A percentile compares a stretch with the other conserved stretches of the same genome.
phyloP scores from a whole-genome alignment of 2,797 vertebrate species.

The Nannoperca australis region DNA sequence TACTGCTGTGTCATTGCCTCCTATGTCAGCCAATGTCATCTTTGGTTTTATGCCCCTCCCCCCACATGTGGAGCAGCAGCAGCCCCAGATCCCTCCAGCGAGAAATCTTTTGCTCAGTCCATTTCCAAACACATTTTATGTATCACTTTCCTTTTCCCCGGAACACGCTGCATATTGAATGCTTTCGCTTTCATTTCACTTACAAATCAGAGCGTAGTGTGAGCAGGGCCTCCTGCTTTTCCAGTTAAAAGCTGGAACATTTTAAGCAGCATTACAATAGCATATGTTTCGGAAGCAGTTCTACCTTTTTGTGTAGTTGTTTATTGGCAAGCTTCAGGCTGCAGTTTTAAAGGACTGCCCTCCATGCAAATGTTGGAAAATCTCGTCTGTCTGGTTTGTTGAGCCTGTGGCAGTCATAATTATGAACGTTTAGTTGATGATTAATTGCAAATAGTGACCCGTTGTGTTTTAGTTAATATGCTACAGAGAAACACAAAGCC shows the following conservation, averaged over 20 bases:
- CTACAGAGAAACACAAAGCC: background rate
- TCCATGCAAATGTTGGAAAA: background rate
- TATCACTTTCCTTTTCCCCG: constrained; percentile 13
- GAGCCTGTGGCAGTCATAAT: background rate
- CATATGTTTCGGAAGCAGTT: background rate
- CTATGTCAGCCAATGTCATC: background rate
- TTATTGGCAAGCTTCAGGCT: constrained; percentile 3
- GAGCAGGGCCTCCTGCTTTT: constrained; percentile 23
- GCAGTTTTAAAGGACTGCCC: background rate
- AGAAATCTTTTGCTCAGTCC: background rate
- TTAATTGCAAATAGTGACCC: background rate
- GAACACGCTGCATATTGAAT: background rate
- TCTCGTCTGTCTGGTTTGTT: background rate
- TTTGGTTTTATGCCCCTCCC: background rate
- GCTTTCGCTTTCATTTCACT: constrained; percentile 58
- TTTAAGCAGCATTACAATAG: background rate
- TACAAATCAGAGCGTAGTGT: background rate
- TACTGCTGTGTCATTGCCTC: background rate
- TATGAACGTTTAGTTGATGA: background rate
- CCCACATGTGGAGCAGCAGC: background rate
- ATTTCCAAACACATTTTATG: background rate
- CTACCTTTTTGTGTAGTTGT: background rate
- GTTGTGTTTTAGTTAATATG: background rate
- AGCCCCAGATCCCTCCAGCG: background rate
- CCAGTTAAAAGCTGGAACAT: constrained; percentile 15